Evolutionary conservation across 2,888 invertebrate species (phyloP).

Genomic region (Oxyteleia sp.): DNA sequence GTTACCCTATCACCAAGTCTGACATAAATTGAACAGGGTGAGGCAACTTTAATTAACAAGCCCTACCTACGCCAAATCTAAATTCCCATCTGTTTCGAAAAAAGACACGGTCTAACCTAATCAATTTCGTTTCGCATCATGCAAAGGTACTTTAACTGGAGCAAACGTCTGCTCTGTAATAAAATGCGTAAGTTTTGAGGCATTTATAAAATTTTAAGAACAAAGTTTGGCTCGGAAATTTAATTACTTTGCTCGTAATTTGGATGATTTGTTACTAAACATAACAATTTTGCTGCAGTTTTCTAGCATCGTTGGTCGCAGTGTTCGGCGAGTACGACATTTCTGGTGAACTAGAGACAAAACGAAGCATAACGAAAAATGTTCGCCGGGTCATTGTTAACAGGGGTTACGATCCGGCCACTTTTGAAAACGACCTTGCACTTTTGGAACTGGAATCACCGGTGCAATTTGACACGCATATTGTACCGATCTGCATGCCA

Average conservation of each 20-base stretch:
- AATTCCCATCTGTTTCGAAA: too few species aligned
- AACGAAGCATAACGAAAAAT: slow-evolving; percentile 93
- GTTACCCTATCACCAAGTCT: too few species aligned
- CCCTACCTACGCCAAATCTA: slow-evolving; percentile 33
- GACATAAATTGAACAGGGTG: slow-evolving; percentile 58
- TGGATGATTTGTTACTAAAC: slow-evolving; percentile 21
- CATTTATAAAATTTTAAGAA: slow-evolving; percentile 3
- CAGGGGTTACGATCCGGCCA: slow-evolving; percentile 95
- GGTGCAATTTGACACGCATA: slow-evolving; percentile 94
- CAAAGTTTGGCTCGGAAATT: too few species aligned
- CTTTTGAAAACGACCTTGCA: slow-evolving; percentile 97
- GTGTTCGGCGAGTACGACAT: slow-evolving; percentile 97
- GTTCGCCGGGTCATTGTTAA: slow-evolving; percentile 96
- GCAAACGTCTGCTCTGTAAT: too few species aligned
- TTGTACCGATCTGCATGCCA: slow-evolving; percentile 97
- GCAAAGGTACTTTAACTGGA: too few species aligned
- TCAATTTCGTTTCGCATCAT: slow-evolving; percentile 24
- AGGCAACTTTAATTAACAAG: slow-evolving; percentile 61
- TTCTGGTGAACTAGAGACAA: slow-evolving; percentile 93
- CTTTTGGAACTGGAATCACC: slow-evolving; percentile 94
- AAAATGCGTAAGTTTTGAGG: too few species aligned
- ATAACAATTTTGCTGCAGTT: slow-evolving; percentile 88
- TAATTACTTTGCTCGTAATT: neutral
- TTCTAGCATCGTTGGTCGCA: slow-evolving; percentile 95
- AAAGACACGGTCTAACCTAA: neutral